Conservation (phyloP, 2,797 vertebrate species). For the Spinus olivaceus region DNA sequence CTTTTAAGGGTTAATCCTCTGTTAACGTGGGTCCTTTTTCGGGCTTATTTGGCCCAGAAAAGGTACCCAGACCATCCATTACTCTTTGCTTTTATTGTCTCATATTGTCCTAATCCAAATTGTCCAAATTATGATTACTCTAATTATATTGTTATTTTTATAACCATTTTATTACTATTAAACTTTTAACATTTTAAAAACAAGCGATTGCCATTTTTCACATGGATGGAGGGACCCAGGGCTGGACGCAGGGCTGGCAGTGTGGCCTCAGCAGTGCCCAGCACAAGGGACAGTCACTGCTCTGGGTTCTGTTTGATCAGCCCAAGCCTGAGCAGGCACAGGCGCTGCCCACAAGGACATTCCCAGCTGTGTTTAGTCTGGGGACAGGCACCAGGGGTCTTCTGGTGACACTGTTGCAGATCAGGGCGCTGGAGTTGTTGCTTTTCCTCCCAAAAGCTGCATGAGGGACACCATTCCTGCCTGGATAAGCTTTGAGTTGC, state of each 20-base stretch:
- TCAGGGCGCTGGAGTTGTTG: fast-evolving
- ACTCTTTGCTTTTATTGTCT: too few species aligned
- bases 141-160: too few species aligned
- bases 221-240: fast-evolving
- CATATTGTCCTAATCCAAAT: too few species aligned
- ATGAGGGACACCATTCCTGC: fast-evolving
- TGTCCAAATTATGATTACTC: too few species aligned
- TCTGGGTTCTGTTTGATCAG: neutral
- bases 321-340: neutral
- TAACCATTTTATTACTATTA: too few species aligned
- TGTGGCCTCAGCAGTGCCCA: neutral
- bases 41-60: too few species aligned
- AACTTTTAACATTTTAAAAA: too few species aligned
- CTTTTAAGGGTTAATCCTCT: too few species aligned
- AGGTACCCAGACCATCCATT: too few species aligned
- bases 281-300: neutral
- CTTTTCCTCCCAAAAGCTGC: neutral
- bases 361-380: neutral
- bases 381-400: neutral
- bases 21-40: too few species aligned
- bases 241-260: neutral
- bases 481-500: neutral
- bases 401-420: neutral
- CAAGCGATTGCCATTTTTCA: too few species aligned
- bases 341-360: fast-evolving